Percentiles rank a stretch among this genome's conserved stretches.
These are phyloP conservation scores for Wasmannia auropunctata DNA, from an alignment of 1,140 invertebrate species.

Conservation along the genomic window DNA sequence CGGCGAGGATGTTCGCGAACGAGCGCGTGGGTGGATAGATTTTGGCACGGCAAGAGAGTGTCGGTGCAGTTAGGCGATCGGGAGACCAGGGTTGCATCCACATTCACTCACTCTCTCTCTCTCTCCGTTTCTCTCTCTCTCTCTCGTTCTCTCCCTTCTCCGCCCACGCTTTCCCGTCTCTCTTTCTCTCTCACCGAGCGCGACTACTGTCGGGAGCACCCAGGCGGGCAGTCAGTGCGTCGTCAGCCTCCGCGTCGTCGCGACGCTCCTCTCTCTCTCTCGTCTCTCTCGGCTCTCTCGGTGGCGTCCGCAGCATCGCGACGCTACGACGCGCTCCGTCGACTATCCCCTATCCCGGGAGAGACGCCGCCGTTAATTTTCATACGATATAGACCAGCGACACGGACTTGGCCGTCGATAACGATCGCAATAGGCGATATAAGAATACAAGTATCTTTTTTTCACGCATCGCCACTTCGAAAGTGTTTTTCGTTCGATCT, in stretches of 20 bases:
- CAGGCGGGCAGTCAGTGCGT: conserved; percentile 81
- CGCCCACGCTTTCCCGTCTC: conserved; percentile 20
- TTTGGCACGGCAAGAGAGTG: conserved; percentile 66
- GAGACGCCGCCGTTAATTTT: conserved; percentile 43
- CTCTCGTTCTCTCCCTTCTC: conserved; percentile 35
- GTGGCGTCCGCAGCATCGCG: conserved; percentile 22
- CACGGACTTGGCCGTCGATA: background rate
- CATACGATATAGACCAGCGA: background rate
- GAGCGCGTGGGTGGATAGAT: conserved; percentile 63
- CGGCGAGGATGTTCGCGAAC: conserved; percentile 31
- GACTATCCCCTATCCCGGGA: conserved; percentile 27
- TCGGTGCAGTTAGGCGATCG: conserved; percentile 65
- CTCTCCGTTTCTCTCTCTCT: background rate
- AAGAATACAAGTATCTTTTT: background rate
- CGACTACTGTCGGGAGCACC: conserved; percentile 65
- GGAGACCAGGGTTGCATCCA: conserved; percentile 52
- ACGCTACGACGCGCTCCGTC: conserved; percentile 42
- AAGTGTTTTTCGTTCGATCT: conserved; percentile 32
- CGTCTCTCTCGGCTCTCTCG: conserved; percentile 47
- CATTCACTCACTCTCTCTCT: conserved; percentile 33
- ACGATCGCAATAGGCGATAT: background rate
- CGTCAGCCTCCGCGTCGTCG: conserved; percentile 82
- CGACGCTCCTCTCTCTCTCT: conserved; percentile 71
- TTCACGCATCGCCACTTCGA: background rate
- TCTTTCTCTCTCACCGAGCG: conserved; percentile 43